phyloP scores from a whole-genome alignment of 1,140 invertebrate species.

The Micrasema minimum region DNA sequence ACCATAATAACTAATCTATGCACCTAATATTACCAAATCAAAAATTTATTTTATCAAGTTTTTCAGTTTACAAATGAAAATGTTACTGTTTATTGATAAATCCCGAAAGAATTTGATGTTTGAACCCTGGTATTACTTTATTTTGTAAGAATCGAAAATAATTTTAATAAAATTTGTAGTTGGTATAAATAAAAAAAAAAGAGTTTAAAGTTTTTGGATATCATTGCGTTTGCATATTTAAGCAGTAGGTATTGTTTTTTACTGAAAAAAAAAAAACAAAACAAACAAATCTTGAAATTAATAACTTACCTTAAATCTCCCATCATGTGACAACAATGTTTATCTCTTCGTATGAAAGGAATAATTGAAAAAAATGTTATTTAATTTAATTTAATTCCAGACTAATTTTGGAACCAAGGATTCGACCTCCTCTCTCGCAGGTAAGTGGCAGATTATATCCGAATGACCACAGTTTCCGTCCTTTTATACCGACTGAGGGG shows the following conservation, averaged over 20 bases:
- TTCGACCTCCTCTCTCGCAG: neutral
- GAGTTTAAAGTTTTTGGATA: neutral
- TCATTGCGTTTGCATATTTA: neutral
- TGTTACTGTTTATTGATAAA: neutral
- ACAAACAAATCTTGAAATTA: neutral
- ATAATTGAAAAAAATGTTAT: neutral
- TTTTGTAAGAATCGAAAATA: neutral
- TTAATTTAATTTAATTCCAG: neutral
- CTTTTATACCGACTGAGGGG: slow-evolving; percentile 33
- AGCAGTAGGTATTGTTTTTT: neutral
- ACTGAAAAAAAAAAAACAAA: neutral
- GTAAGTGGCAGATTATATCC: neutral
- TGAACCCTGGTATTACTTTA: neutral
- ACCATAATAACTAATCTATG: neutral
- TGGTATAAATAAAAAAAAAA: neutral
- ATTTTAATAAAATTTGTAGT: neutral
- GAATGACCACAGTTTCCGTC: neutral
- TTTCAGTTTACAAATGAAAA: neutral
- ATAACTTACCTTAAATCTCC: neutral
- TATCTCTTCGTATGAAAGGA: neutral
- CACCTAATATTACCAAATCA: neutral
- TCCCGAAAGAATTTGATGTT: neutral
- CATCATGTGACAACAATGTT: neutral
- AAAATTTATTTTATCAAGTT: neutral
- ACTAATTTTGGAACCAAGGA: neutral